phyloP scores from a whole-genome alignment of 2,113 vertebrate species.

The Microcebus griseorufus region DNA sequence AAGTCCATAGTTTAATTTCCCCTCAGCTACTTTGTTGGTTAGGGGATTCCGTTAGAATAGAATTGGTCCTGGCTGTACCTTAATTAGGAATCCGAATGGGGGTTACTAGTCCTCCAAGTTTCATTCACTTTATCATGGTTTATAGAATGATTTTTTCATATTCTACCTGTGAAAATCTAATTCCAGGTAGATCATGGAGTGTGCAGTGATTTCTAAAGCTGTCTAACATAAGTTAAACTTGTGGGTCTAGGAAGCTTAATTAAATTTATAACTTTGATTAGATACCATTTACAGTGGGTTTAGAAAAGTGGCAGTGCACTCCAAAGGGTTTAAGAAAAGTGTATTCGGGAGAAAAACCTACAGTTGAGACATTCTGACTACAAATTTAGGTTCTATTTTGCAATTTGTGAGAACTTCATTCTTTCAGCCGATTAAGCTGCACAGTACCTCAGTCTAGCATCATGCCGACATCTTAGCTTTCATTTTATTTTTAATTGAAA shows the following conservation, averaged over 20 bases:
- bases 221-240: not conserved
- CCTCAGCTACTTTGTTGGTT: not conserved
- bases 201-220: slow-evolving; percentile 29
- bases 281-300: not conserved
- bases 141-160: slow-evolving; percentile 34
- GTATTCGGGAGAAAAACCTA: not conserved
- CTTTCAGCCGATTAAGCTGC: not conserved
- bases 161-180: slow-evolving; percentile 32
- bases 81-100: not conserved
- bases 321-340: not conserved
- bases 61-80: not conserved
- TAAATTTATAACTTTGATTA: slow-evolving; percentile 28
- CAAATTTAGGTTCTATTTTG: slow-evolving; percentile 6
- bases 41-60: not conserved
- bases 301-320: not conserved
- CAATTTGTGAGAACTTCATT: not conserved
- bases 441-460: not conserved
- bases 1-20: slow-evolving; percentile 11
- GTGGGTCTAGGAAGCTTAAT: slow-evolving; percentile 11
- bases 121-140: not conserved
- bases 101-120: not conserved
- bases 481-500: slow-evolving; percentile 16
- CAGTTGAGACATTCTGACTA: not conserved
- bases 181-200: not conserved
- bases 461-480: slow-evolving; percentile 2